Evolutionary conservation across 2,113 vertebrate genomes (phyloP).

Genomic region (Scalopus aquaticus): DNA sequence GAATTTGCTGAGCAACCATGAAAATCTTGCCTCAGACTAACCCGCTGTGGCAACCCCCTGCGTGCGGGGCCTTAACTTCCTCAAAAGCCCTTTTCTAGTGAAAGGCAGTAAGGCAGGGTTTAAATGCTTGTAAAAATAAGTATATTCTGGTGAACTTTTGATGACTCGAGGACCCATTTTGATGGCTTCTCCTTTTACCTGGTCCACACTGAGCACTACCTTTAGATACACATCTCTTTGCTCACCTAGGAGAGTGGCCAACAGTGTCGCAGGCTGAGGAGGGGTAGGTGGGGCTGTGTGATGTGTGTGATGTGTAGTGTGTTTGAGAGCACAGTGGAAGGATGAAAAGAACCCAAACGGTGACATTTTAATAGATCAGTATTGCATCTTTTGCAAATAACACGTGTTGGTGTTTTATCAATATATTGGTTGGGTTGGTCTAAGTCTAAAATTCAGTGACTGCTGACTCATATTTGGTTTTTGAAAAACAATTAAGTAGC

Average conservation of each 20-base stretch:
- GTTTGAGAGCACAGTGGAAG: neutral
- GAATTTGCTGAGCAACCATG: neutral
- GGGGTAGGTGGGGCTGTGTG: neutral
- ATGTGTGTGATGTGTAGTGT: neutral
- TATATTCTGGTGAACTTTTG: neutral
- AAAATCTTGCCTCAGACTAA: neutral
- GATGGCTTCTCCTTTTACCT: neutral
- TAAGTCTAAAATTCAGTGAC: neutral
- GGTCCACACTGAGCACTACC: neutral
- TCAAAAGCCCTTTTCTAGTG: neutral
- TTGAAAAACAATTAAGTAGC: neutral
- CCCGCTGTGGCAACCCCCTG: accelerated
- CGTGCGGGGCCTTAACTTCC: neutral
- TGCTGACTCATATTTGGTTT: neutral
- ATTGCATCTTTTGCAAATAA: neutral
- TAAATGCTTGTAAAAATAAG: neutral
- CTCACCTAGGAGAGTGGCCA: neutral
- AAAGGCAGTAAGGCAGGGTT: neutral
- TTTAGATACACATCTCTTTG: neutral
- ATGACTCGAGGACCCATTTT: neutral
- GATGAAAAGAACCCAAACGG: neutral
- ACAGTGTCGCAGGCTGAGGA: no score
- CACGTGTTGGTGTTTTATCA: accelerated
- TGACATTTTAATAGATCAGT: neutral
- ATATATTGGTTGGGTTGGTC: neutral